These are phyloP conservation scores for Psilopsiagon aurifrons DNA, from an alignment of 2,113 vertebrate species.

Conservation along the genomic window DNA sequence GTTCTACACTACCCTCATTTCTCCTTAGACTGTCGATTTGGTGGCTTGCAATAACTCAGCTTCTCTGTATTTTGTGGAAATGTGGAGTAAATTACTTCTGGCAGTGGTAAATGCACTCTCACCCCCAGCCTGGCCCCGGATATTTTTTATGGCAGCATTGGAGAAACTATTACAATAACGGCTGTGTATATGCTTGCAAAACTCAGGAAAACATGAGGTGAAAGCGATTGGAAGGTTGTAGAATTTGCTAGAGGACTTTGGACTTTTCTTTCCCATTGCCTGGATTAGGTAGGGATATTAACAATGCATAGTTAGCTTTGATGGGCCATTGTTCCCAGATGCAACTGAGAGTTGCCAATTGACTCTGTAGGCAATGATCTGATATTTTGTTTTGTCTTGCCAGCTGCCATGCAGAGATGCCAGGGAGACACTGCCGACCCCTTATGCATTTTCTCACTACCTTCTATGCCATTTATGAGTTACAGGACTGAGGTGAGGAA, in stretches of 20 bases:
- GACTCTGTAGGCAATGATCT: conserved; percentile 49
- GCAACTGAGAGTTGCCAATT: conserved; percentile 64
- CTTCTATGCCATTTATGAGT: neutral
- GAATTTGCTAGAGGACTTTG: neutral
- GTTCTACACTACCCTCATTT: conserved; percentile 14
- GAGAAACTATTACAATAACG: neutral
- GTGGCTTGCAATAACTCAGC: neutral
- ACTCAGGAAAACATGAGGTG: neutral
- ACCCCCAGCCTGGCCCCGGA: neutral
- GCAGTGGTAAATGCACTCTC: neutral
- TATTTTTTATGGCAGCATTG: neutral
- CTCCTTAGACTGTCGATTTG: neutral
- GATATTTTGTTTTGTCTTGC: conserved; percentile 57
- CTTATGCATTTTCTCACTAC: neutral
- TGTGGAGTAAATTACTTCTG: neutral
- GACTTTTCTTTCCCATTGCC: neutral
- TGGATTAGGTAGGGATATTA: conserved; percentile 41
- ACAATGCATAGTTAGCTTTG: conserved; percentile 50
- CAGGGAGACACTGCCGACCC: conserved; percentile 54
- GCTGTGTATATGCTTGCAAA: neutral
- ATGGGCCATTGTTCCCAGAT: conserved; percentile 70
- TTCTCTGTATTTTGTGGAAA: neutral
- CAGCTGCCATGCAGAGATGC: conserved; percentile 68
- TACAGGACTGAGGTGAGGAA: neutral
- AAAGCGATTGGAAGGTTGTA: neutral